Percentiles rank a stretch among this genome's conserved stretches.
Conservation (phyloP, 1,140 invertebrate species). For the Agraylea sexmaculata region DNA sequence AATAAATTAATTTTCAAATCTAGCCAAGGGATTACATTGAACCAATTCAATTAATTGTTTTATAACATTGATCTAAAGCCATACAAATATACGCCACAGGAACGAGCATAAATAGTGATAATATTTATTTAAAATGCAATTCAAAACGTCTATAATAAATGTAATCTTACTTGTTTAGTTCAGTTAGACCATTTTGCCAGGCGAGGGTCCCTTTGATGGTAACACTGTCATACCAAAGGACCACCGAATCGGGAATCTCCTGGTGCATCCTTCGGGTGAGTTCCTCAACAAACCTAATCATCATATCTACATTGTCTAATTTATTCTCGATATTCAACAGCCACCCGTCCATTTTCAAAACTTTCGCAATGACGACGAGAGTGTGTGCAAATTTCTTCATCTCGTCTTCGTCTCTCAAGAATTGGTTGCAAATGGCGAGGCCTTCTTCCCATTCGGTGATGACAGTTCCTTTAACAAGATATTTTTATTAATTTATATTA, state of each 20-base stretch:
- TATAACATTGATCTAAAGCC: no score
- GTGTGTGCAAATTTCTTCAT: conserved; percentile 52
- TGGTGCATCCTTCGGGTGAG: conserved; percentile 53
- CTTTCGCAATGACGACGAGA: conserved; percentile 57
- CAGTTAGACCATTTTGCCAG: conserved; percentile 91
- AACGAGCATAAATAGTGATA: no score
- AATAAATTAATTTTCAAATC: no score
- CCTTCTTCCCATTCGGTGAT: conserved; percentile 80
- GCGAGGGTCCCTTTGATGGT: conserved; percentile 59
- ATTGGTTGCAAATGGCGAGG: conserved; percentile 49
- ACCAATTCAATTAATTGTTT: no score
- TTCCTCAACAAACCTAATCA: conserved; percentile 53
- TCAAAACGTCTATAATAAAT: conserved; percentile 1
- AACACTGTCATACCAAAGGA: conserved; percentile 97
- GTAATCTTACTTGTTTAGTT: conserved; percentile 57
- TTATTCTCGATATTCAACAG: conserved; percentile 90
- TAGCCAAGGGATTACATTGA: no score
- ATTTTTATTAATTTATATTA: no score
- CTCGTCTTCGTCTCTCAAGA: conserved; percentile 47
- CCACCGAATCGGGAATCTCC: conserved; percentile 44
- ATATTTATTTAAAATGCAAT: not conserved
- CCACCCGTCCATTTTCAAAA: conserved; percentile 89
- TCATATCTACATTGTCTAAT: conserved; percentile 40
- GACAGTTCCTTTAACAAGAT: conserved; percentile 58
- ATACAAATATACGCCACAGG: no score